phyloP scores from a whole-genome alignment of 2,888 invertebrate species.

The Rosalia funebris region DNA sequence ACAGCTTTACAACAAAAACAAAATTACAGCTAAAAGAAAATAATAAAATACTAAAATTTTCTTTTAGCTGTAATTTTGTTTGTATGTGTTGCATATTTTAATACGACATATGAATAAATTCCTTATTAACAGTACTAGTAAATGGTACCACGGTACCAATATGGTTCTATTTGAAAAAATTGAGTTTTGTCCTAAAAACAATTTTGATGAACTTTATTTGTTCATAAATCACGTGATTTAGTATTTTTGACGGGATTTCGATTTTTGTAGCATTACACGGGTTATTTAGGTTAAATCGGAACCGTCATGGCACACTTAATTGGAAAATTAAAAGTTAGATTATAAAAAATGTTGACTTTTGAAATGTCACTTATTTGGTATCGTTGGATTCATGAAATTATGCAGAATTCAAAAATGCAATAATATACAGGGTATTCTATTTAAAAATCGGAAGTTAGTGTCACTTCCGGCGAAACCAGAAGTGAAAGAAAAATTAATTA shows the following conservation, averaged over 20 bases:
- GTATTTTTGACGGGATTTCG: slow-evolving; percentile 4
- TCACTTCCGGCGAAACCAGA: background rate
- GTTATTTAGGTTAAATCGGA: background rate
- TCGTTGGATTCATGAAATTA: background rate
- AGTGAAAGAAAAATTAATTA: background rate
- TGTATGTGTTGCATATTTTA: background rate
- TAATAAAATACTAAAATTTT: too few relatives aligned
- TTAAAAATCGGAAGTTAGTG: background rate
- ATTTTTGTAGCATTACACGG: slow-evolving; percentile 5
- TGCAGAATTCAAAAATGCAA: slow-evolving; percentile 4
- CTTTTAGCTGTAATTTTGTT: background rate
- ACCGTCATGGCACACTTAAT: background rate
- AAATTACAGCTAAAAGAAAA: too few relatives aligned
- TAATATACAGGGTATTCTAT: background rate
- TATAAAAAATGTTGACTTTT: background rate
- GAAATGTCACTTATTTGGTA: slow-evolving; percentile 4
- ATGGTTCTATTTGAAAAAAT: slow-evolving; percentile 5
- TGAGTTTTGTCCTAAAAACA: background rate
- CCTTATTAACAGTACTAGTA: slow-evolving; percentile 2
- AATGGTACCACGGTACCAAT: slow-evolving; percentile 4
- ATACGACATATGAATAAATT: background rate
- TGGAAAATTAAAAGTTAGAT: slow-evolving; percentile 2
- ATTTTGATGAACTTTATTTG: slow-evolving; percentile 1
- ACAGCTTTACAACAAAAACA: too few relatives aligned
- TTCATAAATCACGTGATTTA: background rate